Conservation (phyloP, 2,888 invertebrate genomes). For the Stomorhina lunata region DNA sequence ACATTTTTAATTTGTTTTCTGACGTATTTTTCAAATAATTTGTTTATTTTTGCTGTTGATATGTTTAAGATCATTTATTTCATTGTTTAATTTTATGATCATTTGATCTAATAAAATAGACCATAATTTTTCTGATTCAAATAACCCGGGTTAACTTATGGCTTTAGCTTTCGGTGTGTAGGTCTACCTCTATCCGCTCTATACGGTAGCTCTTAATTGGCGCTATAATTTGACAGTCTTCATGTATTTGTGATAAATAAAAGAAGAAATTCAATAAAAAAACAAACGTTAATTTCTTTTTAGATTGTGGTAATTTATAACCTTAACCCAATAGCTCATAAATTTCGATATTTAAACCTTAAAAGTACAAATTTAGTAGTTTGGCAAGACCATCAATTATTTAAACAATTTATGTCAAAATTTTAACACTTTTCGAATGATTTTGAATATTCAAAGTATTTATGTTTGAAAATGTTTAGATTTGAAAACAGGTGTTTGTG, state of each 20-base stretch:
- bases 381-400: conserved; percentile 22
- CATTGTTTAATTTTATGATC: conserved; percentile 52
- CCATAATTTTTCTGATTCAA: conserved; percentile 44
- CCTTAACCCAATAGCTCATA: not conserved
- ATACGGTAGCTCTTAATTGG: conserved; percentile 57
- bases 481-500: no score
- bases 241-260: conserved; percentile 7
- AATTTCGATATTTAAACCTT: not conserved
- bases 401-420: not conserved
- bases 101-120: conserved; percentile 45
- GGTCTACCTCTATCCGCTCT: not conserved
- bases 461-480: no score
- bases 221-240: conserved; percentile 54
- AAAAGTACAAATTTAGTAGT: not conserved
- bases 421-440: not conserved
- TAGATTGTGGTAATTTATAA: conserved; percentile 37
- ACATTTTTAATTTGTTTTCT: not conserved
- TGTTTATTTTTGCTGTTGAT: conserved; percentile 36
- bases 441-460: not conserved
- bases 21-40: conserved; percentile 16
- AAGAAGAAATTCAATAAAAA: conserved; percentile 26
- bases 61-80: conserved; percentile 50
- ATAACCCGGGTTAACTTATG: not conserved
- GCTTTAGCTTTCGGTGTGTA: not conserved
- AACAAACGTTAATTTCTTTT: not conserved